Percentiles rank a stretch among this genome's conserved stretches.
These are phyloP conservation scores for Sandelia bainsii DNA, from an alignment of 2,797 vertebrate species.

Conservation along the genomic window DNA sequence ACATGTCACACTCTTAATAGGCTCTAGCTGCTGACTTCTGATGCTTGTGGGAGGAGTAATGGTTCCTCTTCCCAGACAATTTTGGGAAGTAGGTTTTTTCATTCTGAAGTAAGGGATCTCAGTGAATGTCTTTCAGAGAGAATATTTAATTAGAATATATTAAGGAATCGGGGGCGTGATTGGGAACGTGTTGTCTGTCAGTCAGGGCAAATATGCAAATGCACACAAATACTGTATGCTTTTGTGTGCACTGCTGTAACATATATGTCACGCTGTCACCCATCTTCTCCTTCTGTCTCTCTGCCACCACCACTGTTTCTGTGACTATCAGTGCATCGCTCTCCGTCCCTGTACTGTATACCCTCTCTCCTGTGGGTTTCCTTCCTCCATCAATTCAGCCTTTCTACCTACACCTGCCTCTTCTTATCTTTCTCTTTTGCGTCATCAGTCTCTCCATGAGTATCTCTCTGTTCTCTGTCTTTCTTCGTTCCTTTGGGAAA, in stretches of 20 bases:
- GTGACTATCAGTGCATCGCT: slow-evolving; percentile 5
- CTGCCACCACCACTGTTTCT: neutral
- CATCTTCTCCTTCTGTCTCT: neutral
- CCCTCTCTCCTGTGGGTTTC: neutral
- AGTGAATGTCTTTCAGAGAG: neutral
- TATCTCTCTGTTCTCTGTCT: slow-evolving; percentile 17
- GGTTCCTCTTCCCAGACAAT: neutral
- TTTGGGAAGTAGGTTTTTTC: neutral
- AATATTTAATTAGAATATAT: neutral
- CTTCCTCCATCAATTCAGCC: slow-evolving; percentile 1
- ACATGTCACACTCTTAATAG: no score
- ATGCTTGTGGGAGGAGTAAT: no score
- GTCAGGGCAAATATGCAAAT: neutral
- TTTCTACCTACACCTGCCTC: slow-evolving; percentile 2
- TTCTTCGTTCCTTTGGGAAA: slow-evolving; percentile 6
- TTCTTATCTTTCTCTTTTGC: slow-evolving; percentile 17
- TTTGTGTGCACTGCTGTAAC: neutral
- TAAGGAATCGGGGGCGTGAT: neutral
- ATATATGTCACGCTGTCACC: neutral
- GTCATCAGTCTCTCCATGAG: slow-evolving; percentile 1
- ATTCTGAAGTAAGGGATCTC: neutral
- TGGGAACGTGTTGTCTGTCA: neutral
- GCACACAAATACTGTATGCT: neutral
- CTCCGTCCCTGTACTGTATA: neutral
- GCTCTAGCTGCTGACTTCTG: no score